A percentile compares a stretch with the other conserved stretches of the same genome.
Evolutionary conservation across 2,888 invertebrate genomes (phyloP).

Genomic region (Busseola fusca): DNA sequence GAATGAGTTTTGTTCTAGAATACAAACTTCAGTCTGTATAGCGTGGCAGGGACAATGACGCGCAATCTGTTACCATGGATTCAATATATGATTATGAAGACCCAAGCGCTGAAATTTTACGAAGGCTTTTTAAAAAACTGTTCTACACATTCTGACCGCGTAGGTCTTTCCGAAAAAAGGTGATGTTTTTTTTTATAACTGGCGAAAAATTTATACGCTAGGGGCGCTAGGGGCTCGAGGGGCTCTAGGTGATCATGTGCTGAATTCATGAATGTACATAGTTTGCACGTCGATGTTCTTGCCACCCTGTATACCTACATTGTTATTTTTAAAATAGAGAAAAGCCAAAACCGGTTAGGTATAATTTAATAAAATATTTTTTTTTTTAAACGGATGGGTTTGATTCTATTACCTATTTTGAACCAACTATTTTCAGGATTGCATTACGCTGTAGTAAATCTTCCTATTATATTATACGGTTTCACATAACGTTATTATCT

Average conservation of each 20-base stretch:
- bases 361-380: too few species aligned
- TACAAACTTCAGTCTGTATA: not conserved
- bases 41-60: not conserved
- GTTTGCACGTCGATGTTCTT: too few species aligned
- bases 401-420: not conserved
- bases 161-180: too few species aligned
- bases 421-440: not conserved
- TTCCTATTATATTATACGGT: not conserved
- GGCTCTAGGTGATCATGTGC: not conserved
- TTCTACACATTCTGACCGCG: too few species aligned
- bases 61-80: too few species aligned
- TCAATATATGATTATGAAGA: too few species aligned
- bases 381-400: not conserved
- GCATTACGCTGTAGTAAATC: not conserved
- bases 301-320: too few species aligned
- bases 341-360: not conserved
- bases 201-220: too few species aligned
- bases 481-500: conserved; percentile 17
- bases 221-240: too few species aligned
- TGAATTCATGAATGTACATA: not conserved
- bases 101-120: too few species aligned
- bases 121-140: too few species aligned
- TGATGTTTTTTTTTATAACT: too few species aligned
- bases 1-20: not conserved
- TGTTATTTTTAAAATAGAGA: not conserved